Evolutionary conservation across 2,797 vertebrate species (phyloP).

Genomic region (Aphelocoma californica): DNA sequence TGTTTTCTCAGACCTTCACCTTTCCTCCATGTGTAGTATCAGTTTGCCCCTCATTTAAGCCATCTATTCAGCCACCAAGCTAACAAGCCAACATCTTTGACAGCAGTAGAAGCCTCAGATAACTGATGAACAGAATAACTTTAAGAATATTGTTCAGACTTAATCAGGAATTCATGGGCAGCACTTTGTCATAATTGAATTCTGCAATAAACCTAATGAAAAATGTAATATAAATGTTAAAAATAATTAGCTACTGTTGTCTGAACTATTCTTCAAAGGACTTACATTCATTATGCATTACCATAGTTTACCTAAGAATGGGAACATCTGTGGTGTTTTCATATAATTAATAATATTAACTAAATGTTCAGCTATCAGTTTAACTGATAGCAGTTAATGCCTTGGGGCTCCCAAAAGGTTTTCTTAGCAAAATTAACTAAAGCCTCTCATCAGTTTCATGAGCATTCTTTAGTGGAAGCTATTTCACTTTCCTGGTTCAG

Average conservation of each 20-base stretch:
- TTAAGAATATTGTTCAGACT: constrained; percentile 3
- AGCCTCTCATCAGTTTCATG: constrained; percentile 5
- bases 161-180: constrained; percentile 65
- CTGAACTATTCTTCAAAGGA: constrained; percentile 37
- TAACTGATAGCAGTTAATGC: constrained; percentile 43
- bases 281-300: constrained; percentile 1
- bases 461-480: not conserved
- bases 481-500: not conserved
- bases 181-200: constrained; percentile 61
- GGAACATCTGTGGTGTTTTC: constrained; percentile 12
- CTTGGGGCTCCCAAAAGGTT: constrained; percentile 37
- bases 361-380: constrained; percentile 61
- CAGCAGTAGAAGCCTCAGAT: not conserved
- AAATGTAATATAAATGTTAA: constrained; percentile 61
- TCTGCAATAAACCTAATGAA: constrained; percentile 66
- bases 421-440: constrained; percentile 56
- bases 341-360: constrained; percentile 65
- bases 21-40: not conserved
- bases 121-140: not conserved
- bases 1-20: not conserved
- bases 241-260: constrained; percentile 54
- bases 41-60: not conserved
- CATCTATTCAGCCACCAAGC: not conserved
- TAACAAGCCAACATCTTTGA: not conserved
- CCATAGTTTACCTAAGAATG: not conserved